These are phyloP conservation scores for Pyrgus malvae DNA, from an alignment of 2,888 invertebrate species.

Conservation along the genomic window DNA sequence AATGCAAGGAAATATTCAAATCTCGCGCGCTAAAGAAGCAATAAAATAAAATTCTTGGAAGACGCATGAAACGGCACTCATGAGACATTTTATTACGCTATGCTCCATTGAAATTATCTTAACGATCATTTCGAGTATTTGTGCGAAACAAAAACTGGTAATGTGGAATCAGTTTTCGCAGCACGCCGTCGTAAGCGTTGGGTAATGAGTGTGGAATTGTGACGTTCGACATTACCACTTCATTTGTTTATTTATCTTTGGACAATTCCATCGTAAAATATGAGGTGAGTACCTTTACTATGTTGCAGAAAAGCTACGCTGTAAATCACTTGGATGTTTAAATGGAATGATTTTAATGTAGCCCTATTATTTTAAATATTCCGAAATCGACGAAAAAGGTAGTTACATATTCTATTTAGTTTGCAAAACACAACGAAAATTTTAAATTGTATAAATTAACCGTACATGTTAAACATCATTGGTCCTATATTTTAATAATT, in stretches of 20 bases:
- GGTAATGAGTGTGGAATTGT: constrained; percentile 20
- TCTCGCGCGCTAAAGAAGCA: constrained; percentile 58
- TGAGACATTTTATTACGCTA: constrained; percentile 35
- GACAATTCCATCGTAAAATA: not conserved
- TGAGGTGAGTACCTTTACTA: not conserved
- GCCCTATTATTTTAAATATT: too few species aligned
- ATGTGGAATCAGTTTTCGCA: constrained; percentile 15
- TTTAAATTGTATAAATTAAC: too few species aligned
- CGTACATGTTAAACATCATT: too few species aligned
- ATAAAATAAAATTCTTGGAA: constrained; percentile 56
- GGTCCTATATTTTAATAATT: too few species aligned
- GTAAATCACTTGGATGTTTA: too few species aligned
- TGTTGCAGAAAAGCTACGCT: not conserved
- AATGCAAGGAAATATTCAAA: constrained; percentile 45
- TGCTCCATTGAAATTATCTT: constrained; percentile 49
- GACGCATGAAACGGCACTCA: constrained; percentile 54
- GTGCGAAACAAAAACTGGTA: constrained; percentile 21
- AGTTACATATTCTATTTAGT: too few species aligned
- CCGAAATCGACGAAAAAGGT: too few species aligned
- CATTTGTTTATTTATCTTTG: constrained; percentile 1
- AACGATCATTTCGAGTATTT: constrained; percentile 33
- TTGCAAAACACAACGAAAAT: too few species aligned
- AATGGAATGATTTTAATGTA: too few species aligned
- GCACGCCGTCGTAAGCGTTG: constrained; percentile 12
- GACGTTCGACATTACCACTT: not conserved